These are phyloP conservation scores for Holothuria scabra DNA, from an alignment of 53 echinoderm and acorn worm species.

Conservation along the genomic window DNA sequence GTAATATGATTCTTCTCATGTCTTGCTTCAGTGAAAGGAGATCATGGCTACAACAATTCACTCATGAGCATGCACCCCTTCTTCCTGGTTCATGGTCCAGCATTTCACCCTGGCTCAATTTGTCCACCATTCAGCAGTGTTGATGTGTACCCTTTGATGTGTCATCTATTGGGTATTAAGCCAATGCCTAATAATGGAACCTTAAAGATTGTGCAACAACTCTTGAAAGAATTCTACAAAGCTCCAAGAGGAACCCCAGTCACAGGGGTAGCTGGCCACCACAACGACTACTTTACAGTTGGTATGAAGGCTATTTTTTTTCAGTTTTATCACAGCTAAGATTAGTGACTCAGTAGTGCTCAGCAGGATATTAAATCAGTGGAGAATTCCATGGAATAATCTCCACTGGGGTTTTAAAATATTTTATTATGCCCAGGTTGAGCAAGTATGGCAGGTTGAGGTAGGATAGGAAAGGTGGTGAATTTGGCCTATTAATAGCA, in stretches of 20 bases:
- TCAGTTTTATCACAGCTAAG: no score
- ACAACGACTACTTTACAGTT: conserved; percentile 9
- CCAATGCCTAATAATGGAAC: conserved; percentile 79
- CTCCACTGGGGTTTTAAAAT: no score
- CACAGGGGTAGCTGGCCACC: neutral
- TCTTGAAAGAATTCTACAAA: conserved; percentile 1
- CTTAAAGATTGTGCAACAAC: conserved; percentile 56
- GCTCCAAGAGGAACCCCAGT: neutral
- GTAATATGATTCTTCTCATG: neutral
- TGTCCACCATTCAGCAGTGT: conserved; percentile 80
- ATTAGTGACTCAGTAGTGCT: no score
- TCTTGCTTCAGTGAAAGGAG: conserved; percentile 44
- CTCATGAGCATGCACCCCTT: conserved; percentile 72
- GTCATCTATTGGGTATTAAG: conserved; percentile 59
- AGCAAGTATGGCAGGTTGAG: no score
- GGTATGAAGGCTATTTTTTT: conserved; percentile 8
- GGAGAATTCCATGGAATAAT: no score
- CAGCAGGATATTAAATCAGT: no score
- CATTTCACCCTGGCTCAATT: conserved; percentile 64
- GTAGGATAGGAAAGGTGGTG: no score
- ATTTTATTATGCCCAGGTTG: no score
- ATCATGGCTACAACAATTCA: conserved; percentile 91
- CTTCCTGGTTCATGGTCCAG: conserved; percentile 86
- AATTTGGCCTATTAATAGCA: no score
- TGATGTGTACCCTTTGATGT: conserved; percentile 81